Base-by-base conservation (phyloP, 2,888 invertebrate genomes). In the Hypomecis punctinalis region DNA sequence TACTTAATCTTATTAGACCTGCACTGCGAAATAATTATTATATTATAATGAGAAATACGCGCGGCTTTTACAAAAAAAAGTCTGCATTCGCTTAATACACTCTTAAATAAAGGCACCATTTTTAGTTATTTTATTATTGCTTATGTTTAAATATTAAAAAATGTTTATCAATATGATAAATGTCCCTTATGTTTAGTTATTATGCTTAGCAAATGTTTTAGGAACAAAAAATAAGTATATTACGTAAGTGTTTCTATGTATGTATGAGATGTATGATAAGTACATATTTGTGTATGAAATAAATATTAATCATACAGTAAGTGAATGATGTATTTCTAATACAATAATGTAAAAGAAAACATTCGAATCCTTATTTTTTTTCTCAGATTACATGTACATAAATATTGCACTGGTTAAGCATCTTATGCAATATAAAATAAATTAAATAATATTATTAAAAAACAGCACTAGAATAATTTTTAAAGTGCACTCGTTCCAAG, bases 191-290 rank as follows among this genome's bases (percentile, higher is more conserved):
- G 6, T 39, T 52, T 52, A 53, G 40, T 40, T 40, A 37, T 10
- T 40, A 47, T 53, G 13, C 53, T 60, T 42, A 49, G 51, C 43
- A 37, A 49, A 58, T 13, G 39, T 40, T 40, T 33, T 52, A 61
- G 53, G 54, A 55, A 61, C 55, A 61, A 61, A 61, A 33, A 37
- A 55, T 55, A 43, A 49, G 9, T 39, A 23, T 23, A 40, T 40
- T 5, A 33, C 33, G 0, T 52, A 52, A 52, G 39, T 40, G 11
- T 48, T 48, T 46, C 23, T 46, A 23, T 23, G 48, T 49, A 36
- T 36, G 52, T 33, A 52, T 52, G 52, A 10, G 10, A n/a, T 51
- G 8, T 51, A 6, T 39, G 49, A 37, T 36, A 11, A n/a, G 4
- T 7, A 23, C 23, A 23, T 23, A n/a, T 48, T n/a, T 11, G 11